Evolutionary conservation across 2,113 vertebrate genomes (phyloP).

Genomic region (Dinomys branickii): DNA sequence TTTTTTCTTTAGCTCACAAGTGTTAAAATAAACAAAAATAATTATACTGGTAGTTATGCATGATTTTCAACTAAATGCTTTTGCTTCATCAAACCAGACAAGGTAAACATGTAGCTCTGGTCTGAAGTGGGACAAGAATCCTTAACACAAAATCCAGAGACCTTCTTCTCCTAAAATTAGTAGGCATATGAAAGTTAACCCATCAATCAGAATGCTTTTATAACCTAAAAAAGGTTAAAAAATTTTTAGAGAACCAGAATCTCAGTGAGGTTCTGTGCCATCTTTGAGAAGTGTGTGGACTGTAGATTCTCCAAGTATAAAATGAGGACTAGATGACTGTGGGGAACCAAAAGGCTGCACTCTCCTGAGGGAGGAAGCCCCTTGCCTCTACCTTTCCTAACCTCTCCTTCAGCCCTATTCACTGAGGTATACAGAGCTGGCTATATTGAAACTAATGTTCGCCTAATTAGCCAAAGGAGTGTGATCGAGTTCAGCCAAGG

Average conservation of each 20-base stretch:
- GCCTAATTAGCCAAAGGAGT: background rate
- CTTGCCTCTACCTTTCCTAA: background rate
- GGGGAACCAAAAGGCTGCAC: background rate
- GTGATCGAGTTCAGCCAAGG: background rate
- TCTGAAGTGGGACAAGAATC: background rate
- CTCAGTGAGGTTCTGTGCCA: background rate
- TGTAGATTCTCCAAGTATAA: background rate
- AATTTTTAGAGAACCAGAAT: background rate
- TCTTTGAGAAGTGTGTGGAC: background rate
- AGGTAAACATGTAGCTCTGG: background rate
- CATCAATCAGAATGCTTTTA: background rate
- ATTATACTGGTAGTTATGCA: background rate
- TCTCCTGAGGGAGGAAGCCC: background rate
- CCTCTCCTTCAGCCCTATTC: background rate
- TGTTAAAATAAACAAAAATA: constrained; percentile 43
- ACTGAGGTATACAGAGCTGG: background rate
- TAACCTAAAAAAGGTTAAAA: background rate
- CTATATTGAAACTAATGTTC: background rate
- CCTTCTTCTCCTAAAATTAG: background rate
- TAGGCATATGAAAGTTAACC: background rate
- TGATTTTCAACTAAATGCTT: background rate
- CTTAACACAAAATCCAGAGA: background rate
- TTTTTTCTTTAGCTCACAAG: constrained; percentile 55
- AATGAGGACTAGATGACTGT: background rate
- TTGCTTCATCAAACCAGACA: background rate